phyloP scores from a whole-genome alignment of 1,140 invertebrate species.

The Dysdera silvatica region DNA sequence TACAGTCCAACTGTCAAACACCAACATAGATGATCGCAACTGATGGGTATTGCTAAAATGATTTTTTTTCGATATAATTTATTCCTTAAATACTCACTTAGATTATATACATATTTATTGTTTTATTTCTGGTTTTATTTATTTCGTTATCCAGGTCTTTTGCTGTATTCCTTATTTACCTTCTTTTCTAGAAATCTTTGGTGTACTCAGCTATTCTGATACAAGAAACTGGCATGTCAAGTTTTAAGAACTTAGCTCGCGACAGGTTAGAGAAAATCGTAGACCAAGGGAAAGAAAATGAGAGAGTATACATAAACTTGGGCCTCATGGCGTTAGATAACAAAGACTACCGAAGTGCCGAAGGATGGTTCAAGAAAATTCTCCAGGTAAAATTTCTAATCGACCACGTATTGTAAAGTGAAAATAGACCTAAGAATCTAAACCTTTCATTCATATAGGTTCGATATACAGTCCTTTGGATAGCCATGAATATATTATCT shows the following conservation, averaged over 20 bases:
- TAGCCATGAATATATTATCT: background rate
- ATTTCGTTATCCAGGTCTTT: background rate
- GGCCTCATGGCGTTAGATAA: conserved; percentile 96
- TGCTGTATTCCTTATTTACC: background rate
- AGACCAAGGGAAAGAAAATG: conserved; percentile 38
- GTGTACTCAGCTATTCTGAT: conserved; percentile 28
- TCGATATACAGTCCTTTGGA: background rate
- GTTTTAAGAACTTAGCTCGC: conserved; percentile 36
- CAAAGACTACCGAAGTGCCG: conserved; percentile 67
- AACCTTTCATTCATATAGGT: background rate
- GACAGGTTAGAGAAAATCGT: conserved; percentile 13
- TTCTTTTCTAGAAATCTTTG: conserved; percentile 20
- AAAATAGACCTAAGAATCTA: background rate
- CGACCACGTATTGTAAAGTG: too few species aligned
- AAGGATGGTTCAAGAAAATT: conserved; percentile 42
- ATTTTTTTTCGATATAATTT: too few species aligned
- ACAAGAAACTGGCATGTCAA: conserved; percentile 26
- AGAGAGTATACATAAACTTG: conserved; percentile 83
- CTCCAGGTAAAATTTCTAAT: too few species aligned
- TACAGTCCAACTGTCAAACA: too few species aligned
- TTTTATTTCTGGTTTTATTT: background rate
- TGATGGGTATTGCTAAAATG: too few species aligned
- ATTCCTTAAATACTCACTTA: too few species aligned
- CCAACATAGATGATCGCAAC: too few species aligned
- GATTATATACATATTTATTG: too few species aligned